phyloP scores from a whole-genome alignment of 1,140 invertebrate genomes.

The Diorhabda elongata region DNA sequence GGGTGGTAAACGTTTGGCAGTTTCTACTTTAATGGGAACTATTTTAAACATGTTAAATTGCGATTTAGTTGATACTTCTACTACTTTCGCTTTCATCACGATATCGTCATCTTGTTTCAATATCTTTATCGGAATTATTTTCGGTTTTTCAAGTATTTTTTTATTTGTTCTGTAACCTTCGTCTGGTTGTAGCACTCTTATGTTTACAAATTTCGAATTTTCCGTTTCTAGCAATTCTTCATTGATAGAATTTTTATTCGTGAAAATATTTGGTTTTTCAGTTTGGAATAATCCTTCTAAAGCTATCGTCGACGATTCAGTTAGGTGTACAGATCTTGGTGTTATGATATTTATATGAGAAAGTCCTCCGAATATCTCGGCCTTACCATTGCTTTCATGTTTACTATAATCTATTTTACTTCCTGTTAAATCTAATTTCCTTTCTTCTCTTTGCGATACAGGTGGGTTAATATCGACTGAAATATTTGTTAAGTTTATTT shows the following conservation, averaged over 20 bases:
- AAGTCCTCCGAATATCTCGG: conserved; percentile 39
- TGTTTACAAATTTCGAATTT: conserved; percentile 39
- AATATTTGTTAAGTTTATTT: conserved; percentile 21
- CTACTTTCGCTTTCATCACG: conserved; percentile 39
- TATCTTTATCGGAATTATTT: conserved; percentile 34
- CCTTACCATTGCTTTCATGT: conserved; percentile 9
- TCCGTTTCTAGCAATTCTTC: conserved; percentile 42
- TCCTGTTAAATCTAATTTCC: conserved; percentile 27
- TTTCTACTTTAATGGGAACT: conserved; percentile 40
- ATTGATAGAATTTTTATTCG: conserved; percentile 16
- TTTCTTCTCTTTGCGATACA: conserved; percentile 26
- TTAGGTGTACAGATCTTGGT: conserved; percentile 35
- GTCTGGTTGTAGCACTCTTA: conserved; percentile 38
- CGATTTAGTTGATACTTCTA: conserved; percentile 38
- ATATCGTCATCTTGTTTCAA: conserved; percentile 34
- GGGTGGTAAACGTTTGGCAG: conserved; percentile 29
- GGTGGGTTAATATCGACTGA: not conserved
- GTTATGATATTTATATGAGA: conserved; percentile 43
- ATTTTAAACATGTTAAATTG: conserved; percentile 40
- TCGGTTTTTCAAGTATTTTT: conserved; percentile 4
- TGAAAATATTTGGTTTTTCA: conserved; percentile 37
- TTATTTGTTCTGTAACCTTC: conserved; percentile 13
- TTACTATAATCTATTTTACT: conserved; percentile 24
- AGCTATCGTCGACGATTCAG: conserved; percentile 59
- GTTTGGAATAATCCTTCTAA: conserved; percentile 60